Conservation (phyloP, 2,113 vertebrate species). For the Gnathonemus echidnorhynchus region DNA sequence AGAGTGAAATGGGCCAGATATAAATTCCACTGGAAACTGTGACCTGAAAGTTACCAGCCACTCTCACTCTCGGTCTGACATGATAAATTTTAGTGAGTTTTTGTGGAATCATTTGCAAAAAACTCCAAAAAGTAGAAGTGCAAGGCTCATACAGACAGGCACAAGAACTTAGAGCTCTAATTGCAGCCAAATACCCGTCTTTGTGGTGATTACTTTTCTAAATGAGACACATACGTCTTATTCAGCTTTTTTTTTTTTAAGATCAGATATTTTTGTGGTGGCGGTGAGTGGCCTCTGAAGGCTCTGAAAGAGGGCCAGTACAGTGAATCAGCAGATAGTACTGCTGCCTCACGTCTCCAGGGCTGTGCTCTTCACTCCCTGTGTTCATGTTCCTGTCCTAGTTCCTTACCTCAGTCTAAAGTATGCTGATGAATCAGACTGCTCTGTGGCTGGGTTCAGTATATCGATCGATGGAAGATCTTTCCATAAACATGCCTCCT, state of each 20-base stretch:
- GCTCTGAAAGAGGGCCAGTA: background rate
- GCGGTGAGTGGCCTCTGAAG: background rate
- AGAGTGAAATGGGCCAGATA: background rate
- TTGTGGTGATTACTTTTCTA: background rate
- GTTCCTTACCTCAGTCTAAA: background rate
- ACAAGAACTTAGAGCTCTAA: background rate
- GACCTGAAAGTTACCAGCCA: background rate
- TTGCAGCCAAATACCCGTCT: background rate
- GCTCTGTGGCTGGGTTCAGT: background rate
- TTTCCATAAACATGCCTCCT: background rate
- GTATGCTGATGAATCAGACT: background rate
- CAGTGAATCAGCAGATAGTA: background rate
- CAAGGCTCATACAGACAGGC: background rate
- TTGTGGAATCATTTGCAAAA: background rate
- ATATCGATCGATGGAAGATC: background rate
- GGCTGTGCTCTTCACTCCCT: background rate
- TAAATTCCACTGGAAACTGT: background rate
- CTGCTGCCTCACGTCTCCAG: background rate
- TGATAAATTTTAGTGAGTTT: background rate
- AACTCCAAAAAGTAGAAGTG: background rate
- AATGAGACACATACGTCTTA: background rate
- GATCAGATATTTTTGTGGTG: background rate
- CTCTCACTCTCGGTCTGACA: background rate
- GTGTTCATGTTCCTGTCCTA: background rate
- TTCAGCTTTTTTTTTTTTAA: background rate